These are phyloP conservation scores for Seriola dumerili DNA, from an alignment of 2,113 vertebrate genomes.

Conservation along the genomic window DNA sequence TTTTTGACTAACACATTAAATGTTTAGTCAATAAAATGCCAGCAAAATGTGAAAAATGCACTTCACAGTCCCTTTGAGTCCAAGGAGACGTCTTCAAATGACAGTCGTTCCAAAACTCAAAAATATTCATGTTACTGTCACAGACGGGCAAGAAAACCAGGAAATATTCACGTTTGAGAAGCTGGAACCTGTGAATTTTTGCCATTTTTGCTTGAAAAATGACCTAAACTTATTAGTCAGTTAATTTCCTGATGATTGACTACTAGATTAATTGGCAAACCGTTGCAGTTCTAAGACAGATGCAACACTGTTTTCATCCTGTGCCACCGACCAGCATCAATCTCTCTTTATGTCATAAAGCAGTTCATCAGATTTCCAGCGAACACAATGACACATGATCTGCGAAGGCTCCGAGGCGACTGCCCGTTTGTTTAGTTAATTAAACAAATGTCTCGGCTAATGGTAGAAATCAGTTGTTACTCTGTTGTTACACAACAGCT, in stretches of 20 bases:
- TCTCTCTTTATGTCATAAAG: background rate
- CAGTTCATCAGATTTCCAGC: no score
- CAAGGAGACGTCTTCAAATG: background rate
- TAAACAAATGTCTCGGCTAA: constrained; percentile 34
- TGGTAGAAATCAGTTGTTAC: constrained; percentile 27
- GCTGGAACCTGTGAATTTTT: background rate
- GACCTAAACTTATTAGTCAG: background rate
- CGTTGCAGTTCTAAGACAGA: background rate
- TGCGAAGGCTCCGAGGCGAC: background rate
- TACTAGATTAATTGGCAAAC: constrained; percentile 8
- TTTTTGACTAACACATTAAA: background rate
- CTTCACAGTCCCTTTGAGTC: background rate
- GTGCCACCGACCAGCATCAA: background rate
- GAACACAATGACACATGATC: background rate
- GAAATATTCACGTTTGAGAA: background rate
- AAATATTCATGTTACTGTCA: background rate
- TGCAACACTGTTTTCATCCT: background rate
- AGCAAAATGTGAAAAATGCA: constrained; percentile 7
- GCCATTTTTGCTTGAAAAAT: background rate
- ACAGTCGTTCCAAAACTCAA: background rate
- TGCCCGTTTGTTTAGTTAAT: constrained; percentile 36
- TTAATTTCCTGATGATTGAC: background rate
- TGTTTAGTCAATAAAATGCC: background rate
- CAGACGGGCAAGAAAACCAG: background rate
- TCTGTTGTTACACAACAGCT: constrained; percentile 14